These are phyloP conservation scores for Hemicentrotus pulcherrimus DNA, from an alignment of 35 echinoderm and acorn worm genomes.

Conservation along the genomic window DNA sequence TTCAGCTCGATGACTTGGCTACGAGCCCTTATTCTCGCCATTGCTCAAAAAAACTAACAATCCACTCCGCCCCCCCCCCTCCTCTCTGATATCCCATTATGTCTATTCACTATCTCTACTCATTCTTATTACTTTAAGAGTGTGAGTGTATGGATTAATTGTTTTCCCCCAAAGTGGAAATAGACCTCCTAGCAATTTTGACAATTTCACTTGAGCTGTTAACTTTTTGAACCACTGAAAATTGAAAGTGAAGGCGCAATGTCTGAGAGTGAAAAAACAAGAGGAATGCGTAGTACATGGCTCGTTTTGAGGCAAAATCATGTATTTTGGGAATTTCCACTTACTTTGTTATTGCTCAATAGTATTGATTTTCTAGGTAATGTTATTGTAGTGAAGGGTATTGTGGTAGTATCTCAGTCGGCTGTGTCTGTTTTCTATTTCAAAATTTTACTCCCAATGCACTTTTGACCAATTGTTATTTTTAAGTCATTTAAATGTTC, in stretches of 20 bases:
- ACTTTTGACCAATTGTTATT: not conserved
- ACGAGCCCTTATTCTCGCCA: not conserved
- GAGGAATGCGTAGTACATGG: not conserved
- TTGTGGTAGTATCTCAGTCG: not conserved
- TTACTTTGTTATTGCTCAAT: not conserved
- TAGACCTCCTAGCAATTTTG: constrained; percentile 17
- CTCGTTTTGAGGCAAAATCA: not conserved
- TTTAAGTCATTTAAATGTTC: not conserved
- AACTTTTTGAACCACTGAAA: not conserved
- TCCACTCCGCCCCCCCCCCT: not conserved
- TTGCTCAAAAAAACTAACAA: not conserved
- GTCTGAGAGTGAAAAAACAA: not conserved
- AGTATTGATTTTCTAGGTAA: not conserved
- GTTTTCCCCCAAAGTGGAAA: not conserved
- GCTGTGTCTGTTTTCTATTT: not conserved
- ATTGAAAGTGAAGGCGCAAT: not conserved
- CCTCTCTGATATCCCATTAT: not conserved
- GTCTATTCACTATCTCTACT: too few relatives aligned
- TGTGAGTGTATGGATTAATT: not conserved
- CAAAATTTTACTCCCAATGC: not conserved
- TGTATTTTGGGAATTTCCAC: not conserved
- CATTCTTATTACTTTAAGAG: not conserved
- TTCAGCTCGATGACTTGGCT: not conserved
- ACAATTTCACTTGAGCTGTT: constrained; percentile 11
- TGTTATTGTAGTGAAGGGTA: not conserved